Evolutionary conservation across 2,797 vertebrate species (phyloP).

Genomic region (Macropus fuliginosus): DNA sequence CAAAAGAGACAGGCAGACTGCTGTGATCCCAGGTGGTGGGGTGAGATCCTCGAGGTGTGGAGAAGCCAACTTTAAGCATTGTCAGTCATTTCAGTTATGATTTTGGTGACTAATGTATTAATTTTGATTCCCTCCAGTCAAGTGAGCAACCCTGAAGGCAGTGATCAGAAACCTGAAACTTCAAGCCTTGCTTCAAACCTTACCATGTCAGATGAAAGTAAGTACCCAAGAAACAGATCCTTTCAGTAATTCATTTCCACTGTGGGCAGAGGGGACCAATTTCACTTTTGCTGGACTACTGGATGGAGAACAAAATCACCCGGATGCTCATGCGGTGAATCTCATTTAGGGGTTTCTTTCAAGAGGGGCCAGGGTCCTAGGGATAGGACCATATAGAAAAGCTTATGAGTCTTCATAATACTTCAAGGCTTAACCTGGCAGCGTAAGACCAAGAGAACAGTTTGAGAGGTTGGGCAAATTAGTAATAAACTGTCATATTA

Average conservation of each 20-base stretch:
- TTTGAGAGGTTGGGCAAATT: neutral
- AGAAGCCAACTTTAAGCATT: neutral
- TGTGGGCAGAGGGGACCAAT: neutral
- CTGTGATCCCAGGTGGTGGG: neutral
- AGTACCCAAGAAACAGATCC: slow-evolving; percentile 72
- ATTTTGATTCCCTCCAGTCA: slow-evolving; percentile 84
- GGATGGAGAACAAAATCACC: slow-evolving; percentile 17
- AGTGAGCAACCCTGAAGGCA: slow-evolving; percentile 85
- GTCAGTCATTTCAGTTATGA: neutral
- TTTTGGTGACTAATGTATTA: slow-evolving; percentile 60
- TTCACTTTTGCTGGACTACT: neutral
- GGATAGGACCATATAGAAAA: slow-evolving; percentile 50
- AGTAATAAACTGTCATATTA: neutral
- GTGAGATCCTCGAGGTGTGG: neutral
- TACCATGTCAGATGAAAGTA: slow-evolving; percentile 89
- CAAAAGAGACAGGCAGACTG: neutral
- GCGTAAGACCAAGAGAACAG: slow-evolving; percentile 27
- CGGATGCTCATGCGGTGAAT: slow-evolving; percentile 26
- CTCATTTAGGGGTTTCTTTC: slow-evolving; percentile 41
- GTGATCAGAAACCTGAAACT: slow-evolving; percentile 87
- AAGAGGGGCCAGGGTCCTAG: slow-evolving; percentile 13
- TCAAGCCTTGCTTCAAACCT: slow-evolving; percentile 88
- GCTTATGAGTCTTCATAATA: slow-evolving; percentile 16
- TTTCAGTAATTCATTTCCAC: slow-evolving; percentile 21
- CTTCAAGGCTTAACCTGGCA: neutral